phyloP scores from a whole-genome alignment of 2,888 invertebrate genomes.

The Chironomus tentans region DNA sequence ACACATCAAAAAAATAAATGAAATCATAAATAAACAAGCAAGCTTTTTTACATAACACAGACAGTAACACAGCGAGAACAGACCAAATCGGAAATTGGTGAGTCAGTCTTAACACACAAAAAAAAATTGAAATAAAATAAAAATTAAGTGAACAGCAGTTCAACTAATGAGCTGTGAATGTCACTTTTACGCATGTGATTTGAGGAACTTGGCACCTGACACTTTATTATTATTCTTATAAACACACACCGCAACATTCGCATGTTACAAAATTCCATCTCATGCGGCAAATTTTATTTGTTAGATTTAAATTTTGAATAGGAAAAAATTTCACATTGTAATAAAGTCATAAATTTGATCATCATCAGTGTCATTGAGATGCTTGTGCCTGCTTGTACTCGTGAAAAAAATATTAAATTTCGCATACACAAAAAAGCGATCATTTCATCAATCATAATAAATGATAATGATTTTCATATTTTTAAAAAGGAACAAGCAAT shows the following conservation, averaged over 20 bases:
- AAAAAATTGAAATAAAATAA: neutral
- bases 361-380: too few relatives aligned
- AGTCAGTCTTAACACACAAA: neutral
- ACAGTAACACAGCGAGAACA: neutral
- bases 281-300: too few relatives aligned
- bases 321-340: neutral
- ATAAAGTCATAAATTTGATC: neutral
- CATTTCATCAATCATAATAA: too few relatives aligned
- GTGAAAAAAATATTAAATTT: too few relatives aligned
- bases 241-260: neutral
- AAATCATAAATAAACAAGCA: conserved; percentile 9
- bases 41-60: conserved; percentile 14
- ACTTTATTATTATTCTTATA: neutral
- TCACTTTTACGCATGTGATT: conserved; percentile 21
- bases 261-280: too few relatives aligned
- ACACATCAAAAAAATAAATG: conserved; percentile 15
- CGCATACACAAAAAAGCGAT: too few relatives aligned
- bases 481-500: too few relatives aligned
- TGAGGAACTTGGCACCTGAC: neutral
- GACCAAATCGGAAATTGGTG: conserved; percentile 1
- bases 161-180: conserved; percentile 24
- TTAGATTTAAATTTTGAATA: neutral
- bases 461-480: too few relatives aligned
- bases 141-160: neutral
- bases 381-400: too few relatives aligned